Percentiles rank a stretch among this genome's conserved stretches.
phyloP scores from a whole-genome alignment of 1,140 invertebrate genomes.

The Centruroides sculpturatus region DNA sequence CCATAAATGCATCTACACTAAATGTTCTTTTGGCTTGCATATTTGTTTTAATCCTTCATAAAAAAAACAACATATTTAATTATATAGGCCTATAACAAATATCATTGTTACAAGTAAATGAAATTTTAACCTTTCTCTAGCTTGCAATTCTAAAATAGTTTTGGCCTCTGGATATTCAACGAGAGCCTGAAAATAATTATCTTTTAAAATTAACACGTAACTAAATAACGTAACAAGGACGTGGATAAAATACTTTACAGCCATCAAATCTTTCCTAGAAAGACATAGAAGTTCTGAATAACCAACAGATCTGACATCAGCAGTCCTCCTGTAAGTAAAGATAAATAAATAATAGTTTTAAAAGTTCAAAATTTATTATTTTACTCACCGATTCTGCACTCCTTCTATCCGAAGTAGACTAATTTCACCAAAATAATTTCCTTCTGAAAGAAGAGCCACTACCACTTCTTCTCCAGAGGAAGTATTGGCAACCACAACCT shows the following conservation, averaged over 20 bases:
- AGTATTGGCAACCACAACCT: slow-evolving; percentile 11
- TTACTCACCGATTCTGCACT: slow-evolving; percentile 9
- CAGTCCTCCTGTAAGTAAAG: slow-evolving; percentile 9
- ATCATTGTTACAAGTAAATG: not conserved
- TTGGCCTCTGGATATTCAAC: slow-evolving; percentile 15
- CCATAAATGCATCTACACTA: slow-evolving; percentile 7
- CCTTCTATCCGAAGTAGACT: slow-evolving; percentile 14
- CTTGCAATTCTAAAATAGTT: slow-evolving; percentile 10
- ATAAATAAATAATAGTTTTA: not conserved
- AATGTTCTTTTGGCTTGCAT: slow-evolving; percentile 12
- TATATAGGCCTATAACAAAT: not conserved
- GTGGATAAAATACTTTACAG: slow-evolving; percentile 1
- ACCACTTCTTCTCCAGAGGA: slow-evolving; percentile 1
- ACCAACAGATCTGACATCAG: slow-evolving; percentile 14
- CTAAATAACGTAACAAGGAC: not conserved
- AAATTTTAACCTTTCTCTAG: slow-evolving; percentile 7
- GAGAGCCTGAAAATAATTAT: slow-evolving; percentile 4
- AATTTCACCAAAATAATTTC: slow-evolving; percentile 15
- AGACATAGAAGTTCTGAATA: slow-evolving; percentile 15
- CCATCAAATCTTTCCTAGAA: slow-evolving; percentile 13
- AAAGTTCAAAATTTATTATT: not conserved
- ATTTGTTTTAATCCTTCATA: slow-evolving; percentile 11
- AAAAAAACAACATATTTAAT: not conserved
- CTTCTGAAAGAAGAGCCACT: slow-evolving; percentile 11
- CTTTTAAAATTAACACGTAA: not conserved